These are phyloP conservation scores for Thaleichthys pacificus DNA, from an alignment of 2,797 vertebrate species.

Conservation along the genomic window DNA sequence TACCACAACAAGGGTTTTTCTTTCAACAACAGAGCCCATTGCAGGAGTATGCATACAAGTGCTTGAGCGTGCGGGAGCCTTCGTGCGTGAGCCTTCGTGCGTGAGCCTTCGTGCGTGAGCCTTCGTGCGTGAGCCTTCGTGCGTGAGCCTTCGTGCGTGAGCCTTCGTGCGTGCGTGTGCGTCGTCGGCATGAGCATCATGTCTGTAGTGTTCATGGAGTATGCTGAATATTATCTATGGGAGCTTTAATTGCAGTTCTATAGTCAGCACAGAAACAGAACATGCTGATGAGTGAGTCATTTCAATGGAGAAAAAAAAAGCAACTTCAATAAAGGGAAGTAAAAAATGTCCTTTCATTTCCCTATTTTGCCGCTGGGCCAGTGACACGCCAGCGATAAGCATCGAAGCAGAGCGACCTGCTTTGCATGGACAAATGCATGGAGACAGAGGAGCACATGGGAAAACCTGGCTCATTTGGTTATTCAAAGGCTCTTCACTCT, in stretches of 20 bases:
- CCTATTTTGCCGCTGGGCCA: constrained; percentile 60
- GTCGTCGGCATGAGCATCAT: not conserved
- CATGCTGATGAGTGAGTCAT: too few relatives aligned
- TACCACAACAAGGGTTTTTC: constrained; percentile 25
- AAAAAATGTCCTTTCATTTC: constrained; percentile 54
- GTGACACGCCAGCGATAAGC: constrained; percentile 54
- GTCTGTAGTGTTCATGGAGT: not conserved
- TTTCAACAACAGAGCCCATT: constrained; percentile 55
- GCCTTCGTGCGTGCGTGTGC: not conserved
- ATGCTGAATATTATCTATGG: too few relatives aligned
- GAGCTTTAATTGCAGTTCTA: too few relatives aligned
- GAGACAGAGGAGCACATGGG: constrained; percentile 47
- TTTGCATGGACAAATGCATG: constrained; percentile 69
- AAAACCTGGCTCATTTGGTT: constrained; percentile 69
- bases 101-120: too few relatives aligned
- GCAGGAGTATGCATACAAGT: constrained; percentile 19
- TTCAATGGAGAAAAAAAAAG: too few relatives aligned
- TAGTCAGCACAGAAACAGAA: too few relatives aligned
- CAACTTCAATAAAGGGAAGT: too few relatives aligned
- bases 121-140: too few relatives aligned
- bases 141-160: too few relatives aligned
- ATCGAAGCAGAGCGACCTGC: constrained; percentile 53
- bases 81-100: too few relatives aligned
- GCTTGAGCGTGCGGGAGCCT: not conserved
- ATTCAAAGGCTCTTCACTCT: constrained; percentile 68